Evolutionary conservation across 2,113 vertebrate species (phyloP), one percentile per base, ranked within the genome.

Genomic region (Trichomycterus rosablanca): DNA sequence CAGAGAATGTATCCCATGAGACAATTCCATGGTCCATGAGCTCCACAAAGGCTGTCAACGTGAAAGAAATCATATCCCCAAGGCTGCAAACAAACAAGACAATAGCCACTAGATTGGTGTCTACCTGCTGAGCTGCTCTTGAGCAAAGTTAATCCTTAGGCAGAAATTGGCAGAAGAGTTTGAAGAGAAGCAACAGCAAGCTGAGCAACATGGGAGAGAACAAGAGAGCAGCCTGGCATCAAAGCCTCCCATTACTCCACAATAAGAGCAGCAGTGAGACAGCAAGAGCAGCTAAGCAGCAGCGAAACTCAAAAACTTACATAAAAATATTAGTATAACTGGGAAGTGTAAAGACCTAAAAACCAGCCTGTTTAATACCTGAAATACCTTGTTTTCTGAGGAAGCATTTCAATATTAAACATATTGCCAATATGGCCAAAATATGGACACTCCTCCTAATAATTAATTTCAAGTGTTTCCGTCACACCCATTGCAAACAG

Each of bases 1-100:
- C 92, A 2, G 95, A 97, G 84, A 99, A 99, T 1, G 93, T 97
- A 74, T 98, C 95, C 96, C 96, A 99, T 34, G 95, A 98, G 82
- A 98, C 90, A 49, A 98, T 97, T 74, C 95, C 92, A 14, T 99
- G 96, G 85, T 99, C 96, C 95, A 99, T 99, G 77, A 99, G 88
- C 79, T 99, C 96, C 78, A 99, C 95, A 12, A 99, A 98, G 60
- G 95, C 95, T 6, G 95, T 98, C 87, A 99, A 84, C 28, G 95
- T 97, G 85, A 93, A 99, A 70, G 96, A 97, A 76, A 99, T 84
- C 89, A 98, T 91, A 75, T 98, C 96, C 55, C 96, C 96, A 67
- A 99, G 96, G 84, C 96, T 99, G 87, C 45, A 88, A 63, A 77
- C 5, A 82, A 5, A 80, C 53, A 68, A 70, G 43, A 76, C 45